Percentiles rank a stretch among this genome's conserved stretches.
Evolutionary conservation across 2,888 invertebrate species (phyloP).

Genomic region (Aporophyla nigra): DNA sequence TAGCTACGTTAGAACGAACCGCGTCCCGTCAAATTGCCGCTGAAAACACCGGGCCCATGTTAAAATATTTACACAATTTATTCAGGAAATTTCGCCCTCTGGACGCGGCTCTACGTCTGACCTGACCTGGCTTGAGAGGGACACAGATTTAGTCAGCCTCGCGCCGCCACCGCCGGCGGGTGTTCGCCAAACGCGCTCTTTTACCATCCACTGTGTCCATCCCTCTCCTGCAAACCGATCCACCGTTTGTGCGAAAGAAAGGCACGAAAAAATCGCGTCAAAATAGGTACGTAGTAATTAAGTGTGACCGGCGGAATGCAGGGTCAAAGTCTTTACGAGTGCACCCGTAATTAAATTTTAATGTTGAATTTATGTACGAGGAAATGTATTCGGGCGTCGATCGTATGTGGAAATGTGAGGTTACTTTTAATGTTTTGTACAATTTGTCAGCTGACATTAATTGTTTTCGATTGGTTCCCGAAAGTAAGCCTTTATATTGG

Average conservation of each 20-base stretch:
- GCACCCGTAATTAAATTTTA: constrained; percentile 66
- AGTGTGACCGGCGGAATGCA: constrained; percentile 72
- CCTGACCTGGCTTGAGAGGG: constrained; percentile 88
- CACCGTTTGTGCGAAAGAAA: constrained; percentile 78
- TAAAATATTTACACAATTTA: constrained; percentile 78
- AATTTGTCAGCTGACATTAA: constrained; percentile 62
- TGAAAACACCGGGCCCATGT: constrained; percentile 68
- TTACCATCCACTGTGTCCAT: constrained; percentile 72
- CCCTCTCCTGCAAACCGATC: constrained; percentile 77
- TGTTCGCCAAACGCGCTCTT: constrained; percentile 72
- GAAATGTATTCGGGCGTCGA: constrained; percentile 31
- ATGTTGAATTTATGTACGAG: constrained; percentile 38
- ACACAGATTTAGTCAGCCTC: constrained; percentile 90
- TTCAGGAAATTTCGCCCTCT: constrained; percentile 70
- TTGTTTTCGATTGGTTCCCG: constrained; percentile 41
- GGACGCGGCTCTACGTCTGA: constrained; percentile 80
- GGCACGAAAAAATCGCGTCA: constrained; percentile 65
- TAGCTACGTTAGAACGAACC: constrained; percentile 61
- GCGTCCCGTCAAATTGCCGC: constrained; percentile 72
- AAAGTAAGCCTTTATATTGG: constrained; percentile 13
- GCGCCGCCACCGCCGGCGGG: constrained; percentile 85
- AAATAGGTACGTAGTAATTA: constrained; percentile 72
- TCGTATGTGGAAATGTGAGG: constrained; percentile 60
- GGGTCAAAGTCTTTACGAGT: constrained; percentile 73
- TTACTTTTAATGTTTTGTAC: constrained; percentile 64